Evolutionary conservation across 2,888 invertebrate genomes (phyloP), one percentile per base, ranked within the genome.

Genomic region (Gibbula magus): DNA sequence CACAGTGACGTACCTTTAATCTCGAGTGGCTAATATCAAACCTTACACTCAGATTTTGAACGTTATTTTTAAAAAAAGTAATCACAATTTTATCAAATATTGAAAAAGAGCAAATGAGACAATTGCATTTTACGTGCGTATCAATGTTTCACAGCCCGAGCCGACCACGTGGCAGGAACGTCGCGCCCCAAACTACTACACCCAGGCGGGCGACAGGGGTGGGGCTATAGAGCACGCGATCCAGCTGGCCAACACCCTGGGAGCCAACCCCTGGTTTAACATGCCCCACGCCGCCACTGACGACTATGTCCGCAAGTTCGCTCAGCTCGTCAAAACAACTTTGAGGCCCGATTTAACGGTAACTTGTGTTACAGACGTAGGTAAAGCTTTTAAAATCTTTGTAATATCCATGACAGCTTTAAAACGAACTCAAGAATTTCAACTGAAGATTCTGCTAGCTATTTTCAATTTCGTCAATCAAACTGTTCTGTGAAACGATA

Each of bases 201-300:
- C 87, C 25, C 88, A 89, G 80, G 83, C 80, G 0, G 87, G 88
- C 0, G 45, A 45, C 10, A 13, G 45, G 45, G 88, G 88, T 0
- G 87, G 82, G 7, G 82, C 88, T 8, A 52, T 89, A 3, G 88
- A 87, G 78, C 82, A 88, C 79, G 84, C 86, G 73, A 85, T 89
- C 25, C 81, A 86, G 16, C 76, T 88, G 10, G 80, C 83, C 45
- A 89, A 88, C 75, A 79, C 81, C 2, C 45, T 88, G 32, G 88
- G 88, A 2, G 82, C 87, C 10, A 82, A 82, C 67, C 87, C 88
- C n/a, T 89, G 89, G 89, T 88, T 89, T 53, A 85, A 83, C 78
- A 86, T 88, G 67, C 89, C 89, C 0, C 88, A 88, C 79, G 87
- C 86, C 8, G 88, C 88, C 22, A 87, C 88, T 74, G 87, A 89